phyloP scores from a whole-genome alignment of 53 echinoderm and acorn worm genomes.

The Actinopyga echinites region DNA sequence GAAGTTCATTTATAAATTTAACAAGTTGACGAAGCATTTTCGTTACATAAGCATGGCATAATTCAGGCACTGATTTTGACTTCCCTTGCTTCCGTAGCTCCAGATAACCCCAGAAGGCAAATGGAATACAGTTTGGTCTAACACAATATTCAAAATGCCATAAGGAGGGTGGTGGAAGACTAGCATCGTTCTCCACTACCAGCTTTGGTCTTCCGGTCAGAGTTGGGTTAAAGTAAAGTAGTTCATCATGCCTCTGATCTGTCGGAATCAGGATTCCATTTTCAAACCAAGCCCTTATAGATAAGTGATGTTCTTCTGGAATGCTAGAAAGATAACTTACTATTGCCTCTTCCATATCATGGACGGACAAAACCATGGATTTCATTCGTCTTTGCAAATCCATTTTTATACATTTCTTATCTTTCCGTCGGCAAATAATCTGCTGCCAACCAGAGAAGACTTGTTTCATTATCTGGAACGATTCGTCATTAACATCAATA shows the following conservation, averaged over 20 bases:
- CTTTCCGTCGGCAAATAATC: neutral
- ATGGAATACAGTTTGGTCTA: neutral
- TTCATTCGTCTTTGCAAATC: neutral
- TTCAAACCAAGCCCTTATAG: neutral
- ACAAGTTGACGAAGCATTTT: neutral
- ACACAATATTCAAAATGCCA: slow-evolving; percentile 22
- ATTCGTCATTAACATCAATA: no score
- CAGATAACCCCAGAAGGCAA: slow-evolving; percentile 11
- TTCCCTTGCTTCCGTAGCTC: neutral
- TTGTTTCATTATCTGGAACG: no score
- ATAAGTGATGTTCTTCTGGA: neutral
- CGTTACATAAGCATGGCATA: no score
- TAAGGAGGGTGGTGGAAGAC: no score
- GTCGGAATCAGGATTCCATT: slow-evolving; percentile 14
- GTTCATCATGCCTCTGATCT: neutral
- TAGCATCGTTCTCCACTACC: no score
- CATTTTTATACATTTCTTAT: slow-evolving; percentile 15
- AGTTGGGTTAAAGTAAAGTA: slow-evolving; percentile 19
- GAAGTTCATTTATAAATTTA: no score
- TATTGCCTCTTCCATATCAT: neutral
- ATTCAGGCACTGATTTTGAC: no score
- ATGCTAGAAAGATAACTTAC: neutral
- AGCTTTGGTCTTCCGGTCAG: slow-evolving; percentile 2
- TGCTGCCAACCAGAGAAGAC: neutral
- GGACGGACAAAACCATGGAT: neutral